These are phyloP conservation scores for Camponotus fellah DNA, from an alignment of 2,888 invertebrate species.

Conservation along the genomic window DNA sequence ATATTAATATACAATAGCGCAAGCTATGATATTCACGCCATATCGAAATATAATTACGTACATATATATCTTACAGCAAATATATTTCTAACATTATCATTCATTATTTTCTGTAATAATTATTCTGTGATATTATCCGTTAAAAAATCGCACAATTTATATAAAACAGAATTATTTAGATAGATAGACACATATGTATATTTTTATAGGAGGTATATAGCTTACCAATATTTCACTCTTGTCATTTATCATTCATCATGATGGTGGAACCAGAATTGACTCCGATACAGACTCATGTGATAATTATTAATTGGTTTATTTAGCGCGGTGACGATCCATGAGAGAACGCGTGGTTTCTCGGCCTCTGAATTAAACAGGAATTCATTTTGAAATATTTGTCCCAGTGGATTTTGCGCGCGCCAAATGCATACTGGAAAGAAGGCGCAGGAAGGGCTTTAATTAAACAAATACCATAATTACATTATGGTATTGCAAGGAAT, in stretches of 20 bases:
- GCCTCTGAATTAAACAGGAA: slow-evolving; percentile 73
- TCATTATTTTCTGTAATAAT: not conserved
- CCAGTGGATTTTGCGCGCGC: slow-evolving; percentile 41
- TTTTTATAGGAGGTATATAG: not conserved
- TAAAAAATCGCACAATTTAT: not conserved
- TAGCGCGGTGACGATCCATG: slow-evolving; percentile 54
- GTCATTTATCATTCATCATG: not conserved
- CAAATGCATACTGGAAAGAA: slow-evolving; percentile 11
- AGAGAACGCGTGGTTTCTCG: slow-evolving; percentile 54
- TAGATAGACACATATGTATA: not conserved
- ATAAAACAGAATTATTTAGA: not conserved
- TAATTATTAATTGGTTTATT: slow-evolving; percentile 79
- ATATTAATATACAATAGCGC: slow-evolving; percentile 30
- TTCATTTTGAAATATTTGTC: slow-evolving; percentile 71
- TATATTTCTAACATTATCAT: not conserved
- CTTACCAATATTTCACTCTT: not conserved
- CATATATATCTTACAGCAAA: not conserved
- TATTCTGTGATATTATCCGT: not conserved
- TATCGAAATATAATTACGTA: slow-evolving; percentile 30
- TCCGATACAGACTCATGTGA: slow-evolving; percentile 50
- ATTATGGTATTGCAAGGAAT: slow-evolving; percentile 26
- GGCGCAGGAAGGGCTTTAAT: slow-evolving; percentile 44
- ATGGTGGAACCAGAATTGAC: slow-evolving; percentile 13
- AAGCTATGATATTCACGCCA: not conserved
- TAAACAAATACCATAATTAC: not conserved